These are phyloP conservation scores for Muscina levida DNA, from an alignment of 2,888 invertebrate genomes.

Conservation along the genomic window DNA sequence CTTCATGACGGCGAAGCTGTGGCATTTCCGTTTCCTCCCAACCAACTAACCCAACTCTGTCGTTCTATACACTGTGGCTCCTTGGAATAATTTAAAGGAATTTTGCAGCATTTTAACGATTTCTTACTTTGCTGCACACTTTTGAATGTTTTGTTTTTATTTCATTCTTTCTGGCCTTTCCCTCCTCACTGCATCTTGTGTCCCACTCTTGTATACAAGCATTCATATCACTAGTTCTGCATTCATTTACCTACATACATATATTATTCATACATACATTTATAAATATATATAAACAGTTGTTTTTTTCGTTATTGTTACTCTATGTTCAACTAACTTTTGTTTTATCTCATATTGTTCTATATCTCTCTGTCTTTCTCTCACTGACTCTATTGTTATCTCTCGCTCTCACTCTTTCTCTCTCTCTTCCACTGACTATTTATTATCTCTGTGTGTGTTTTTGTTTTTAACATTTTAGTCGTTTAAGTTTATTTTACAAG, in stretches of 20 bases:
- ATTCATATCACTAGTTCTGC: not conserved
- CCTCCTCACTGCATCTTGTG: not conserved
- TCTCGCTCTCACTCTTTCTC: not conserved
- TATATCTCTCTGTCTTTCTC: constrained; percentile 8
- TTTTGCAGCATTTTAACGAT: constrained; percentile 41
- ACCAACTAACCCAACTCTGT: not conserved
- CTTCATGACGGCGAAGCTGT: constrained; percentile 10
- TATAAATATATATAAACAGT: constrained; percentile 14
- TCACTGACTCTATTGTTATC: not conserved
- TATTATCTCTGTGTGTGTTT: constrained; percentile 26
- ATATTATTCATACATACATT: constrained; percentile 11
- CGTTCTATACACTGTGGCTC: not conserved
- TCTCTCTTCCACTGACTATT: constrained; percentile 5
- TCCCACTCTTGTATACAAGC: not conserved
- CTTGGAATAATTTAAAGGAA: not conserved
- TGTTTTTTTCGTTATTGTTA: constrained; percentile 39
- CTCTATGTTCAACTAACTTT: constrained; percentile 23
- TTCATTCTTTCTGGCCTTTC: not conserved
- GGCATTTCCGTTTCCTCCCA: constrained; percentile 42
- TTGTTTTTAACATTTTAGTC: constrained; percentile 46
- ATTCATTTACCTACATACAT: constrained; percentile 1
- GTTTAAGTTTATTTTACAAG: constrained; percentile 48
- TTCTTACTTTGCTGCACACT: constrained; percentile 5
- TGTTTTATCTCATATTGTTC: constrained; percentile 30
- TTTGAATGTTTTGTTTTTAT: not conserved